Evolutionary conservation across 2,797 vertebrate species (phyloP).

Genomic region (Eulemur rubriventer): DNA sequence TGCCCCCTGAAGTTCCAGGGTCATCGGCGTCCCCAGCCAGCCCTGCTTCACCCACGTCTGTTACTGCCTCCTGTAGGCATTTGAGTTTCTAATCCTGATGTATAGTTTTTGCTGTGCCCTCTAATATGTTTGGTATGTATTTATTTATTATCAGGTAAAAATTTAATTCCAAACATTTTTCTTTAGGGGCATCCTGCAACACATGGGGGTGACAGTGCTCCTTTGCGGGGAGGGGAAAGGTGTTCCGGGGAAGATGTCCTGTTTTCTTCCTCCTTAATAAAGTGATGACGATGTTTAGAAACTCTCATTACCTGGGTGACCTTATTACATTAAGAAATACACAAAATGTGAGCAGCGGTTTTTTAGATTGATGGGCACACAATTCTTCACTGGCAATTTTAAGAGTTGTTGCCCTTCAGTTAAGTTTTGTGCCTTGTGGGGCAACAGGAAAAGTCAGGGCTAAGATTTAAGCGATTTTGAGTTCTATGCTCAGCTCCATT

Average conservation of each 20-base stretch:
- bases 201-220: background rate
- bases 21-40: background rate
- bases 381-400: background rate
- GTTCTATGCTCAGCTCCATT: background rate
- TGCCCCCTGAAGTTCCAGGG: background rate
- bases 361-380: background rate
- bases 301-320: background rate
- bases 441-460: background rate
- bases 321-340: background rate
- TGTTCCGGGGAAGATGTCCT: background rate
- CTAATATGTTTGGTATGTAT: background rate
- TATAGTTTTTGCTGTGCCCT: background rate
- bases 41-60: background rate
- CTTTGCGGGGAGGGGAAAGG: background rate
- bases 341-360: background rate
- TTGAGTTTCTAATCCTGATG: background rate
- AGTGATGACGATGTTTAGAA: background rate
- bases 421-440: background rate
- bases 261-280: background rate
- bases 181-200: background rate
- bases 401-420: background rate
- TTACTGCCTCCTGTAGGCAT: background rate
- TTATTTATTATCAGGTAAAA: background rate
- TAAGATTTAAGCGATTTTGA: background rate
- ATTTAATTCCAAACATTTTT: background rate